Base-by-base conservation (phyloP, 92 coral and sea anemone species). In the Parazoanthus darwini region DNA sequence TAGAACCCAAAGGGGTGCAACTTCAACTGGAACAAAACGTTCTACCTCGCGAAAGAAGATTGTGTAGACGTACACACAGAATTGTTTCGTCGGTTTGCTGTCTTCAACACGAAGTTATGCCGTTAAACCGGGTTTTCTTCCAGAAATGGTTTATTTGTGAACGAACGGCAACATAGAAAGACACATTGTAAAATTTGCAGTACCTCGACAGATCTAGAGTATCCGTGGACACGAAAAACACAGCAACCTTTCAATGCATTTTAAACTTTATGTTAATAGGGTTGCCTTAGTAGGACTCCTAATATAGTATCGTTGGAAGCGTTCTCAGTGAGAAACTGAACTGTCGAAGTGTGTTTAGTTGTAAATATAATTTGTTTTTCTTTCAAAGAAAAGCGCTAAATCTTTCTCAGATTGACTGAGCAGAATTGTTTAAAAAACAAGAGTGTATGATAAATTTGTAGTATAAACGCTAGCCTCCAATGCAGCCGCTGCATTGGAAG, bases 1-100 rank as follows among this genome's bases (percentile, higher is more conserved):
- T 54, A 44, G 78, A 48, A 22, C 16, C 29, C 86, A 67, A 63
- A 74, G 86, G 58, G 74, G 86, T 36, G 36, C 74, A 18, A 0
- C 85, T 59, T 38, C 29, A 38, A 8, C 67, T 84, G 87, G 46
- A 65, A 84, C 78, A 2, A 84, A 84, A 50, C 8, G 87, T 26
- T 71, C 87, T 46, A 18, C 67, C n/a, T 84, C 87, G 46, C 87
- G 79, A 46, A 84, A 84, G 79, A 84, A 84, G 67, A 84, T 84
- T 43, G 87, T 71, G 67, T 84, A 84, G 29, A 13, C 6, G 0
- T 42, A 39, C 51, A 37, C 79, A 6, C 20, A 54, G 59, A 13
- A 54, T 7, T 54, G 59, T 54, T 54, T 13, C 59, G 20, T 54
- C 9, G 33, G 48, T 11, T 20, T 76, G 4, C n/a, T 44, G 22